Percentiles rank a stretch among this genome's conserved stretches.
phyloP scores from a whole-genome alignment of 1,140 invertebrate species.

The Ooceraea biroi region DNA sequence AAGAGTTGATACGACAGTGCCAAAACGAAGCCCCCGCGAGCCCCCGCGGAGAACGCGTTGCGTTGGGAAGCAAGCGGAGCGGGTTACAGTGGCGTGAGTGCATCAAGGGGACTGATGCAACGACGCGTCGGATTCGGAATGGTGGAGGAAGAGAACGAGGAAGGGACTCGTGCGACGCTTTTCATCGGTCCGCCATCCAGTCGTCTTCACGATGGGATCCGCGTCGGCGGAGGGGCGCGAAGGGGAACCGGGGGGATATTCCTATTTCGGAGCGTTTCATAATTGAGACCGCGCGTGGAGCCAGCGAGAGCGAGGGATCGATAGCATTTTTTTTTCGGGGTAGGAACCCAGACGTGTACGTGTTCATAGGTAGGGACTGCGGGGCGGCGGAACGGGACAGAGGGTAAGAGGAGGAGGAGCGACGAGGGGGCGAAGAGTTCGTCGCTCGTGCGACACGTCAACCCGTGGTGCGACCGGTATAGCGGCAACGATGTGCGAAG shows the following conservation, averaged over 20 bases:
- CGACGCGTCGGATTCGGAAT: constrained; percentile 49
- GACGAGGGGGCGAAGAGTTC: constrained; percentile 58
- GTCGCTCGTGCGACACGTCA: constrained; percentile 68
- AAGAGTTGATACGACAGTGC: constrained; percentile 40
- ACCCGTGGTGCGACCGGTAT: constrained; percentile 64
- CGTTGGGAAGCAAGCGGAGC: constrained; percentile 11
- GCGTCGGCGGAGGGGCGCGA: neutral
- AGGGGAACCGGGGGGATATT: neutral
- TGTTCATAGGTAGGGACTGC: constrained; percentile 30
- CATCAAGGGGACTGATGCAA: constrained; percentile 58
- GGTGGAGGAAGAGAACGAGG: constrained; percentile 12
- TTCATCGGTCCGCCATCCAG: constrained; percentile 71
- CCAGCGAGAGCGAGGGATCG: constrained; percentile 77
- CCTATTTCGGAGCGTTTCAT: constrained; percentile 82
- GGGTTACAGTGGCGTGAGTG: constrained; percentile 47
- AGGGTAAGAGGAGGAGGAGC: constrained; percentile 7
- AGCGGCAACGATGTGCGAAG: constrained; percentile 64
- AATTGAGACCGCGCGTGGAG: constrained; percentile 78
- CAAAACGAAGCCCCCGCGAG: constrained; percentile 42
- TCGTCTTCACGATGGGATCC: constrained; percentile 69
- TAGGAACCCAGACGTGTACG: constrained; percentile 73
- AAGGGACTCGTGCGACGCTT: constrained; percentile 55
- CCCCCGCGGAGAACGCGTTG: constrained; percentile 10
- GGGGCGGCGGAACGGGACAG: constrained; percentile 29
- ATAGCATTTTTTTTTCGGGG: constrained; percentile 82